These are phyloP conservation scores for Sepiola atlantica DNA, from an alignment of 2,888 invertebrate species.

Conservation along the genomic window DNA sequence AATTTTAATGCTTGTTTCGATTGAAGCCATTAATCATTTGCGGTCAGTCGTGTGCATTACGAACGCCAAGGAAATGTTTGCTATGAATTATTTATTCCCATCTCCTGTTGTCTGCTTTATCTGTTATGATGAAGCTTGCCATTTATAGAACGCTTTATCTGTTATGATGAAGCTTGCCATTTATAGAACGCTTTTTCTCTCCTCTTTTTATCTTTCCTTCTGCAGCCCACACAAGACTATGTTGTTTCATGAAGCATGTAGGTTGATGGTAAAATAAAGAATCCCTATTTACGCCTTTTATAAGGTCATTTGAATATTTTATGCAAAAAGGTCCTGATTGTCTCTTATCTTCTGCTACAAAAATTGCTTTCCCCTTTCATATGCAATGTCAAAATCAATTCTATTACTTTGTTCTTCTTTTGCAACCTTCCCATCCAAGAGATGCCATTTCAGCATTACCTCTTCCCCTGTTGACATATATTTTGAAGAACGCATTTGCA, in stretches of 20 bases:
- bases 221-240: neutral
- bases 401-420: neutral
- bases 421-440: no score
- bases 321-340: neutral
- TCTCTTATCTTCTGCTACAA: neutral
- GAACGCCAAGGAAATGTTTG: neutral
- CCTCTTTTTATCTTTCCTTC: neutral
- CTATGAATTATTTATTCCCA: conserved; percentile 8
- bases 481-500: conserved; percentile 1
- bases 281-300: neutral
- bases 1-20: neutral
- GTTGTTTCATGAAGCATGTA: neutral
- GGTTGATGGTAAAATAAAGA: conserved; percentile 16
- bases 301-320: neutral
- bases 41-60: neutral
- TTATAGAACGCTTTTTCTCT: neutral
- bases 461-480: neutral
- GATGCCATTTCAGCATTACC: neutral
- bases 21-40: conserved; percentile 11
- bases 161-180: neutral
- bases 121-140: neutral
- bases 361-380: neutral
- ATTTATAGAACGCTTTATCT: neutral
- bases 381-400: neutral
- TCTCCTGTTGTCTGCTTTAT: conserved; percentile 9